Base-by-base conservation (phyloP, 1,140 invertebrate species). In the Drosophila simulans region DNA sequence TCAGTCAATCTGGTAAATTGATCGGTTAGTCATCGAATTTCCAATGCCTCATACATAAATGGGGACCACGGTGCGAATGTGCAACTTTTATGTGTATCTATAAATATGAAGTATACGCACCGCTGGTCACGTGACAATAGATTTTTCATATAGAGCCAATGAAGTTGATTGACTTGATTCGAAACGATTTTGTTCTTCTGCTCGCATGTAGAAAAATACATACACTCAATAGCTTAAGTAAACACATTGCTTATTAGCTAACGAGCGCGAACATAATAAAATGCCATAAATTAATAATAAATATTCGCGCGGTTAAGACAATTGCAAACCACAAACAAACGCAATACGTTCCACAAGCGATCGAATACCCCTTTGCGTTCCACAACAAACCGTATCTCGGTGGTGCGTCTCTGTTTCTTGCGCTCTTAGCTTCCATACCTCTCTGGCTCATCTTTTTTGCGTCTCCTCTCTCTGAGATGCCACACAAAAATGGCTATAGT, bases 221-320 rank as follows among this genome's bases (percentile, higher is more conserved):
- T 37, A 7, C 27, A 40, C 59, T 39, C 5, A 34, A 40, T 15
- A 76, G 62, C 43, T 73, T 76, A 25, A 17, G 45, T 73, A 83
- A 78, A 66, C 66, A 77, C 63, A 73, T 55, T 37, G 56, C 54
- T 54, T 59, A 78, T 58, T 45, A 60, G 40, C 60, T 71, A 71
- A 62, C 66, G 34, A 37, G 37, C 37, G 35, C 34, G 59, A 56
- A 63, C 66, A 63, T 74, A 75, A 73, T 70, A 53, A 86, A 75
- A 68, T 46, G 22, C 40, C 54, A 78, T 88, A 82, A 86, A 74
- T 82, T 63, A 78, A 78, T 77, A 75, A 68, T 77, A 63, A 77
- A 82, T 75, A 76, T 63, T 56, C 70, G 40, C 39, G 48, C 56
- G 49, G 42, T 45, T 54, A 63, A 85, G 48, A 45, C 64, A 59